Conservation (phyloP, 2,888 invertebrate genomes). For the Thereva unica region DNA sequence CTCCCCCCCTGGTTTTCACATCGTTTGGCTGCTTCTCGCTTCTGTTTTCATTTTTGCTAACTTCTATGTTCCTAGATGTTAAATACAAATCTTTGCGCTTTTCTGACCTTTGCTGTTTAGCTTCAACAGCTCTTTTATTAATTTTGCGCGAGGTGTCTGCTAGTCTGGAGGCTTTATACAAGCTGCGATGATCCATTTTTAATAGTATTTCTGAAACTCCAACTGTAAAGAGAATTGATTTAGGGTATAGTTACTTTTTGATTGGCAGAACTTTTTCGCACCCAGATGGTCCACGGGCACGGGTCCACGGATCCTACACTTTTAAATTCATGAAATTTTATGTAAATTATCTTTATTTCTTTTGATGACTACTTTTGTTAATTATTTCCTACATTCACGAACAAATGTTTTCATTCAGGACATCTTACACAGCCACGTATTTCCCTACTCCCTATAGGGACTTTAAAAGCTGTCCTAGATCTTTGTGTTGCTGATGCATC, state of each 20-base stretch:
- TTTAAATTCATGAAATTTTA: too few relatives aligned
- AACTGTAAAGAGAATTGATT: neutral
- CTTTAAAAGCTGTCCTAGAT: conserved; percentile 83
- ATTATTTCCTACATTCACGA: too few relatives aligned
- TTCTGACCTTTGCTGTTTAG: neutral
- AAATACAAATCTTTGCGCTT: conserved; percentile 7
- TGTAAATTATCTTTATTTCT: too few relatives aligned
- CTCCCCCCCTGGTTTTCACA: neutral
- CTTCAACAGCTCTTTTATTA: neutral
- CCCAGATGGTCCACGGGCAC: too few relatives aligned
- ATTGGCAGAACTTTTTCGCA: too few relatives aligned
- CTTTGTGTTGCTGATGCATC: conserved; percentile 87
- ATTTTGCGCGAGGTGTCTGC: neutral
- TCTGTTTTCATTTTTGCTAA: neutral
- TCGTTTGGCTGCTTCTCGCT: neutral
- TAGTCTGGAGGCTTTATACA: conserved; percentile 2
- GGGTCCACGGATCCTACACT: too few relatives aligned
- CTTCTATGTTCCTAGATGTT: neutral
- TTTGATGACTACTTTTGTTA: too few relatives aligned
- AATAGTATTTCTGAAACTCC: neutral
- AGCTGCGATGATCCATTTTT: conserved; percentile 12
- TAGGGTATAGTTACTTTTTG: too few relatives aligned
- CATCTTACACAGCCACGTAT: neutral
- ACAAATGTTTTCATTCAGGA: too few relatives aligned
- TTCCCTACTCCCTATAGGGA: conserved; percentile 69